Evolutionary conservation across 2,113 vertebrate species (phyloP), one percentile per base, ranked within the genome.

Genomic region (Thryonomys swinderianus): DNA sequence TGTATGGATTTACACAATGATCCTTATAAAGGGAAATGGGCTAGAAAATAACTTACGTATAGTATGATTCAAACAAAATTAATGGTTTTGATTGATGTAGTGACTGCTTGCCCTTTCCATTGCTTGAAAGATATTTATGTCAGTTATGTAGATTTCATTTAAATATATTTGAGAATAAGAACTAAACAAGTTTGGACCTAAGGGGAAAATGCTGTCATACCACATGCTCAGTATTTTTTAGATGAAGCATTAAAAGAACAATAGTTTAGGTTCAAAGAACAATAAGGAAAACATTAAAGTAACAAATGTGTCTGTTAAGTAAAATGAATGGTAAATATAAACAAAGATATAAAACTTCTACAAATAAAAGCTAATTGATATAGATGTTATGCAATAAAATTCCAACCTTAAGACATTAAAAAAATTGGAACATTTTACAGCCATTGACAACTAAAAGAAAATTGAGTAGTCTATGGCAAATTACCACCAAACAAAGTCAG

Each of bases 261-360:
- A 21, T 92, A 55, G 62, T 85, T 4, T 69, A 45, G 93, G 21
- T 34, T 34, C 34, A 85, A 90, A 76, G 27, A 30, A 30, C 13
- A 78, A 57, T 17, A 57, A 55, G 10, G 82, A 96, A 88, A 12
- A 51, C 1, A 79, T 23, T 32, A 83, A 6, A 37, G 7, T 62
- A 30, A 11, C 9, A 80, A 81, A 96, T 87, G 73, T 57, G 18
- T 88, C 55, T 71, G 18, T 51, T 11, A 5, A 27, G 25, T 55
- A 86, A 92, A 79, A 16, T 53, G 88, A 95, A 40, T 69, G 80
- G 93, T 92, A 94, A 61, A 0, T 16, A 7, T 57, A 89, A 97
- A 42, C 45, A 97, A 87, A 21, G 37, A 45, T 81, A 61, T 76
- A 90, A 23, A 32, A 27, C n/a, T 37, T 95, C 64, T 78, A 83